Conservation (phyloP, 2,888 invertebrate genomes). For the Leptogaster cylindrica region DNA sequence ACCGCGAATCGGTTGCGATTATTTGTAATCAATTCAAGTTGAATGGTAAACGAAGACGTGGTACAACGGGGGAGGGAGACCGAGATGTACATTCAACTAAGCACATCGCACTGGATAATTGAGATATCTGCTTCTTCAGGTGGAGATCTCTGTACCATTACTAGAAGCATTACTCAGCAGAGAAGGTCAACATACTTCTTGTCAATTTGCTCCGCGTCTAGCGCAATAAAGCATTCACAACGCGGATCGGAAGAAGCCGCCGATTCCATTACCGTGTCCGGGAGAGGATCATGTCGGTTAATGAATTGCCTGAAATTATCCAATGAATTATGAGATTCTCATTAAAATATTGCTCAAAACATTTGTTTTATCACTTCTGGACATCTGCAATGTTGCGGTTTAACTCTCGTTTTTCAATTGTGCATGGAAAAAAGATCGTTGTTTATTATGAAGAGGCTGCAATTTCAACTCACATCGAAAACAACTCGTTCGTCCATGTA, state of each 20-base stretch:
- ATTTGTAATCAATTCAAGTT: conserved; percentile 31
- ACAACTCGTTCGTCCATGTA: no score
- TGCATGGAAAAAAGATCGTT: no score
- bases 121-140: conserved; percentile 19
- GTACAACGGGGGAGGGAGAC: neutral
- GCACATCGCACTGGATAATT: conserved; percentile 24
- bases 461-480: no score
- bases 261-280: neutral
- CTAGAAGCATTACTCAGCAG: conserved; percentile 25
- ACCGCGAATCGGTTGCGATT: conserved; percentile 15
- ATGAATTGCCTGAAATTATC: conserved; percentile 27
- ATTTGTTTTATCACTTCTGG: conserved; percentile 22
- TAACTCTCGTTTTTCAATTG: no score
- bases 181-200: conserved; percentile 30
- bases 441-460: no score
- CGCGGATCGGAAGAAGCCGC: neutral
- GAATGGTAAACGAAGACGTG: conserved; percentile 15
- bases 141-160: conserved; percentile 12
- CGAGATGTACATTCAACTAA: neutral
- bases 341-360: conserved; percentile 30
- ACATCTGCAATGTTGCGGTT: no score
- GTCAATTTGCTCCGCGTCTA: conserved; percentile 11
- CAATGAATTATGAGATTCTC: conserved; percentile 28
- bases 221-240: neutral
- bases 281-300: neutral